A percentile compares a stretch with the other conserved stretches of the same genome.
phyloP scores from a whole-genome alignment of 1,140 invertebrate species.

The Cydia splendana region DNA sequence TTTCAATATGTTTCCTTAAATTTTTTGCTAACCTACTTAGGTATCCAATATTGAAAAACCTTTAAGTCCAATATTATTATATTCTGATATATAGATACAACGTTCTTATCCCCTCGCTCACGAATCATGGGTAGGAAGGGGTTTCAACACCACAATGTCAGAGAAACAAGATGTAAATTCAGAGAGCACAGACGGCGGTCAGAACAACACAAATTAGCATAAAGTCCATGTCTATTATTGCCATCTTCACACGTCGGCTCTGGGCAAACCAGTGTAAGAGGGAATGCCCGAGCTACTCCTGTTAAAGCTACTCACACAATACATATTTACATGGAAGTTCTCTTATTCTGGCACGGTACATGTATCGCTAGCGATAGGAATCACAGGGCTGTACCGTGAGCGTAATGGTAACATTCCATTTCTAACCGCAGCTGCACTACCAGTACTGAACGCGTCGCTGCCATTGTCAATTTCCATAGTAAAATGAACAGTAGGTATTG shows the following conservation, averaged over 20 bases:
- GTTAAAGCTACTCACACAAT: too few relatives aligned
- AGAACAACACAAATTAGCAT: slow-evolving; percentile 27
- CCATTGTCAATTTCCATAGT: too few relatives aligned
- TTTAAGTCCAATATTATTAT: not conserved
- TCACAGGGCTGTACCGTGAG: not conserved
- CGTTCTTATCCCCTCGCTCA: not conserved
- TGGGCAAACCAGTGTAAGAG: not conserved
- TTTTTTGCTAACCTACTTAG: too few relatives aligned
- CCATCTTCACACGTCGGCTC: not conserved
- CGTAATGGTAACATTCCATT: too few relatives aligned
- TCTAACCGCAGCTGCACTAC: too few relatives aligned
- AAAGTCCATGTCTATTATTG: not conserved
- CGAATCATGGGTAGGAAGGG: not conserved
- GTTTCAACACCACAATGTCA: not conserved
- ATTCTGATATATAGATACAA: not conserved
- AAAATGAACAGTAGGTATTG: too few relatives aligned
- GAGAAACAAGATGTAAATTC: slow-evolving; percentile 27
- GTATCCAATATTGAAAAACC: too few relatives aligned
- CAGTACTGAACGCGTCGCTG: too few relatives aligned
- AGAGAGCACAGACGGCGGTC: slow-evolving; percentile 1
- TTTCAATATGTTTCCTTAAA: too few relatives aligned
- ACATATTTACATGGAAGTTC: too few relatives aligned
- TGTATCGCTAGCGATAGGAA: not conserved
- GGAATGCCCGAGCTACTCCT: not conserved
- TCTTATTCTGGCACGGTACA: not conserved